A percentile compares a stretch with the other conserved stretches of the same genome.
These are phyloP conservation scores for Scaptomyza flava DNA, from an alignment of 2,888 invertebrate genomes.

Conservation along the genomic window DNA sequence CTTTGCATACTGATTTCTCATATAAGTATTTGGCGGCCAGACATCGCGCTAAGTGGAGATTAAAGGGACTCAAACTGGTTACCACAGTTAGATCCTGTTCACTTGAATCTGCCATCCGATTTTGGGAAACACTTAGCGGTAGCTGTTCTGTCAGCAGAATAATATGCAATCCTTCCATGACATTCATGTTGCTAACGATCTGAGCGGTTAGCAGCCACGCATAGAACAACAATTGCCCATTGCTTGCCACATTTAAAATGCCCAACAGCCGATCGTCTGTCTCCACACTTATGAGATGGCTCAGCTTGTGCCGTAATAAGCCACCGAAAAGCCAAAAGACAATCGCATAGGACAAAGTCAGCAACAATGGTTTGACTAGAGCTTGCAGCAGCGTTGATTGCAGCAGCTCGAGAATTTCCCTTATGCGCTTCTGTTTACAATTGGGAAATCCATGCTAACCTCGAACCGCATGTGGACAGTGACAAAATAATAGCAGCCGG, in stretches of 20 bases:
- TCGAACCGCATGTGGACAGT: constrained; percentile 70
- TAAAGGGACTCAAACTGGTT: constrained; percentile 86
- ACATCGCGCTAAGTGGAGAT: constrained; percentile 89
- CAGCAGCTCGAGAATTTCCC: constrained; percentile 88
- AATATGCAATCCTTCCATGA: constrained; percentile 89
- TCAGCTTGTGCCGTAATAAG: constrained; percentile 85
- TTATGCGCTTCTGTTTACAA: constrained; percentile 85
- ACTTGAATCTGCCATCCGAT: constrained; percentile 85
- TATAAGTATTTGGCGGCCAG: constrained; percentile 91
- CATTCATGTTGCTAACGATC: constrained; percentile 89
- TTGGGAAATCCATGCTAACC: constrained; percentile 87
- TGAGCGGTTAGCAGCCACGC: constrained; percentile 89
- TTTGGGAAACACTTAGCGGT: constrained; percentile 51
- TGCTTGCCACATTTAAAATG: constrained; percentile 81
- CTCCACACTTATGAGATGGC: constrained; percentile 85
- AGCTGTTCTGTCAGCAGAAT: constrained; percentile 89
- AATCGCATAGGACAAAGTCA: constrained; percentile 87
- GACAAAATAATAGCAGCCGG: constrained; percentile 86
- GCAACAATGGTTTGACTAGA: constrained; percentile 87
- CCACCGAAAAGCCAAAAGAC: constrained; percentile 87
- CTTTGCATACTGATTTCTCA: constrained; percentile 86
- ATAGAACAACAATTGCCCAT: constrained; percentile 86
- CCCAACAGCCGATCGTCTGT: constrained; percentile 73
- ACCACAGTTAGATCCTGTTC: constrained; percentile 85
- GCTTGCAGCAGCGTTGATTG: constrained; percentile 86